Evolutionary conservation across 2,888 invertebrate genomes (phyloP).

Genomic region (Steinernema hermaphroditum): DNA sequence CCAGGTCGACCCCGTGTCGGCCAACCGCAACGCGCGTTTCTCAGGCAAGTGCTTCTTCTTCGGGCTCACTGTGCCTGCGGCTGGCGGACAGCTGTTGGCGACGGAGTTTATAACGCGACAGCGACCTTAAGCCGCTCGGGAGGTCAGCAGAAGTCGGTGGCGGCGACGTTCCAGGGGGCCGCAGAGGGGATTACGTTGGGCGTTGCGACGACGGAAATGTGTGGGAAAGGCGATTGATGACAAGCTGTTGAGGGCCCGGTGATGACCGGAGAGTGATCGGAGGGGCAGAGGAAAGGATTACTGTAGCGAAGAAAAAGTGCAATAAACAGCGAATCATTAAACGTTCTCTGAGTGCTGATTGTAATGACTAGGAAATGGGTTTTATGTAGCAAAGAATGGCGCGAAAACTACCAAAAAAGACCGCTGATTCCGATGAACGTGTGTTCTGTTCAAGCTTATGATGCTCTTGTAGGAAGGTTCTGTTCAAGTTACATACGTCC

Average conservation of each 20-base stretch:
- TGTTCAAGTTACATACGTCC: no score
- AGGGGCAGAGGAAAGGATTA: not conserved
- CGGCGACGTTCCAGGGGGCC: not conserved
- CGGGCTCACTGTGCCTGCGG: no score
- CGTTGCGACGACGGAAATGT: slow-evolving; percentile 11
- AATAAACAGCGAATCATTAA: no score
- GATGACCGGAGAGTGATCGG: not conserved
- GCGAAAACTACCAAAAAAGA: no score
- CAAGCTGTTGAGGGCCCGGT: not conserved
- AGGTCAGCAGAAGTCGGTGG: slow-evolving; percentile 28
- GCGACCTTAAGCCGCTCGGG: not conserved
- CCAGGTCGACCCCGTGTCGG: not conserved
- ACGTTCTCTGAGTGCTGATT: no score
- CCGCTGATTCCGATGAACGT: no score
- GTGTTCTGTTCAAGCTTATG: no score
- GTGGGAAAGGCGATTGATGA: slow-evolving; percentile 3
- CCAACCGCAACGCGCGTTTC: not conserved
- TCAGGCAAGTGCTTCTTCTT: slow-evolving; percentile 47
- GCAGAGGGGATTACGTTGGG: not conserved
- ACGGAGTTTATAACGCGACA: not conserved
- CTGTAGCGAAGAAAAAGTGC: no score
- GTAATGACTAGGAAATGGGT: no score
- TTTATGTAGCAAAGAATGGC: no score
- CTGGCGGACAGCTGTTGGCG: slow-evolving; percentile 23
- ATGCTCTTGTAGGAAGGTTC: no score